phyloP scores from a whole-genome alignment of 2,113 vertebrate genomes.

The Nibea albiflora region DNA sequence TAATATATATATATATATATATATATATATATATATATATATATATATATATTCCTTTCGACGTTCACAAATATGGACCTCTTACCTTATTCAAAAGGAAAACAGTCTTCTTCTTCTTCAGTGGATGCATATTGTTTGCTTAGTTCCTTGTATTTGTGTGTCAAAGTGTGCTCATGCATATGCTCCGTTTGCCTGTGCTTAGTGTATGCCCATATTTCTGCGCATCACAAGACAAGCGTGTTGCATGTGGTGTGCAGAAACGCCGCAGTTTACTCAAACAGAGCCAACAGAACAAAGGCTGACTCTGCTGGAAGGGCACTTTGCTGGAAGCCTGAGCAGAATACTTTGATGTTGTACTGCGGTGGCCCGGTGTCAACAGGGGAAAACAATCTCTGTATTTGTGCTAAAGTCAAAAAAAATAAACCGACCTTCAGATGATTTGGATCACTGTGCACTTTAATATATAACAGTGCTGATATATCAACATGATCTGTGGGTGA shows the following conservation, averaged over 20 bases:
- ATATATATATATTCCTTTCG: not conserved
- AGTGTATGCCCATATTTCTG: not conserved
- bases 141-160: conserved; percentile 5
- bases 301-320: conserved; percentile 31
- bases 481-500: not conserved
- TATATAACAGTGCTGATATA: not conserved
- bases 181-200: not conserved
- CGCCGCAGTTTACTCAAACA: conserved; percentile 21
- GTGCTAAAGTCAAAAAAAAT: not conserved
- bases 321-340: conserved; percentile 32
- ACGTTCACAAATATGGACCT: conserved; percentile 4
- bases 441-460: conserved; percentile 8
- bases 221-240: not conserved
- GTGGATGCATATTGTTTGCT: conserved; percentile 1
- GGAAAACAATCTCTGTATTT: conserved; percentile 23
- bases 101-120: not conserved
- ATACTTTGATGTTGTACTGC: conserved; percentile 37
- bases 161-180: not conserved
- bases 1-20: too few relatives aligned
- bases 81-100: conserved; percentile 5
- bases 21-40: too few relatives aligned
- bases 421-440: conserved; percentile 5
- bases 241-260: conserved; percentile 12
- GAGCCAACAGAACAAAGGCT: conserved; percentile 39
- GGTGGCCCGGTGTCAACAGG: conserved; percentile 50